Evolutionary conservation across 2,888 invertebrate species (phyloP), one percentile per base, ranked within the genome.

Genomic region (Ommatoiulus sabulosus): DNA sequence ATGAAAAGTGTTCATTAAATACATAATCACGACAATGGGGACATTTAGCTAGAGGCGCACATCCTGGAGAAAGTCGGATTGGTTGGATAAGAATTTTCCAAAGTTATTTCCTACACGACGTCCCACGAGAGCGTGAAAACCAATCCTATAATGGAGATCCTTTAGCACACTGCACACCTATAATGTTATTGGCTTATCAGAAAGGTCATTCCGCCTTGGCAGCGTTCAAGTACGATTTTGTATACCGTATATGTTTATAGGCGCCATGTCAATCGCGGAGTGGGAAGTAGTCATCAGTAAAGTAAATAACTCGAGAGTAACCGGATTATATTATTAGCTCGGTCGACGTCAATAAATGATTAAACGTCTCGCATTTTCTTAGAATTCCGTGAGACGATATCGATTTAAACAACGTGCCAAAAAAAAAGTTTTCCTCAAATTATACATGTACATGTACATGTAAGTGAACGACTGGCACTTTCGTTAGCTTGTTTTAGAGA

Each of bases 261-360:
- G 63, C 63, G 63, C 63, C 63, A 63, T 63, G 17, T 63, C 63
- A 63, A 63, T n/a, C n/a, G n/a, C 17, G n/a, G 63, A 63, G 63
- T 63, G 63, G 63, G 20, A 63, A n/a, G n/a, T 5, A 3, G 63
- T 63, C 63, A 63, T 63, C 63, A 63, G 7, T 15, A 63, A 63
- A 63, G 63, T 63, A 63, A 63, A 63, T 20, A 63, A 63, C 17
- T 63, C n/a, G 17, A 63, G 63, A 15, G n/a, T 63, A 63, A 63
- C 63, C 17, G 63, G 63, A 63, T 63, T 63, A 20, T 63, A 63
- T 63, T 63, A 63, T 63, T 63, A 63, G 63, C 63, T 17, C 63
- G 63, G 17, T 63, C 63, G 63, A 63, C 63, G 63, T 63, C 63
- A 63, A 20, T n/a, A 20, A 63, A 63, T 52, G 52, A 52, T 52